These are phyloP conservation scores for Auanema freiburgensis DNA, from an alignment of 2,888 invertebrate genomes.

Conservation along the genomic window DNA sequence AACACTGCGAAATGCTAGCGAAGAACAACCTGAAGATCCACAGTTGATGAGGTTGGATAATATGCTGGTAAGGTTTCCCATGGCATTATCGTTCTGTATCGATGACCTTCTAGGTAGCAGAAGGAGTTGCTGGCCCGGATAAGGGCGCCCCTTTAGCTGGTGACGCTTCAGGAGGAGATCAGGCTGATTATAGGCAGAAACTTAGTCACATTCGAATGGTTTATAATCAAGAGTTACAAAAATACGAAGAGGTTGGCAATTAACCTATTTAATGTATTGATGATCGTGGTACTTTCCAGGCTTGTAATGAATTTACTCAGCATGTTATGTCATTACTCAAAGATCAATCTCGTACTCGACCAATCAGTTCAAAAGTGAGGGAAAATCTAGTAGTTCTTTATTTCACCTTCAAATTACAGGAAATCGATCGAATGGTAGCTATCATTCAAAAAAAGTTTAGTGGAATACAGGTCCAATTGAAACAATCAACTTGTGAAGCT, in stretches of 20 bases:
- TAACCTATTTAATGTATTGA: neutral
- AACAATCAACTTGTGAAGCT: constrained; percentile 98
- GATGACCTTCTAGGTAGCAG: constrained; percentile 72
- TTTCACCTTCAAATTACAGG: constrained; percentile 65
- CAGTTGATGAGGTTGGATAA: constrained; percentile 92
- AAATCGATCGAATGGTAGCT: constrained; percentile 98
- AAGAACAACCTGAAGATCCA: constrained; percentile 58
- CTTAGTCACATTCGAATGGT: constrained; percentile 96
- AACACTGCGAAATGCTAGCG: constrained; percentile 45
- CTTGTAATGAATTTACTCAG: constrained; percentile 99
- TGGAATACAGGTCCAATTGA: constrained; percentile 78
- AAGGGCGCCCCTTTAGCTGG: constrained; percentile 72
- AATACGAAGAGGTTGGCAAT: constrained; percentile 86
- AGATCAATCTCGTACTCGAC: constrained; percentile 73
- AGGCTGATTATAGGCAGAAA: constrained; percentile 98
- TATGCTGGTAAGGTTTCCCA: constrained; percentile 74
- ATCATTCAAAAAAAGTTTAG: constrained; percentile 90
- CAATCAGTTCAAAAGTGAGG: constrained; percentile 32
- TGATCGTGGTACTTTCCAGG: constrained; percentile 68
- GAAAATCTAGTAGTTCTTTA: neutral
- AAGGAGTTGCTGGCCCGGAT: constrained; percentile 94
- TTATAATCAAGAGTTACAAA: constrained; percentile 97
- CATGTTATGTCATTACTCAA: constrained; percentile 85
- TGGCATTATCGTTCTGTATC: neutral
- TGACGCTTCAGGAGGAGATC: constrained; percentile 73